Evolutionary conservation across 2,113 vertebrate genomes (phyloP).

Genomic region (Brachyhypopomus gauderio): DNA sequence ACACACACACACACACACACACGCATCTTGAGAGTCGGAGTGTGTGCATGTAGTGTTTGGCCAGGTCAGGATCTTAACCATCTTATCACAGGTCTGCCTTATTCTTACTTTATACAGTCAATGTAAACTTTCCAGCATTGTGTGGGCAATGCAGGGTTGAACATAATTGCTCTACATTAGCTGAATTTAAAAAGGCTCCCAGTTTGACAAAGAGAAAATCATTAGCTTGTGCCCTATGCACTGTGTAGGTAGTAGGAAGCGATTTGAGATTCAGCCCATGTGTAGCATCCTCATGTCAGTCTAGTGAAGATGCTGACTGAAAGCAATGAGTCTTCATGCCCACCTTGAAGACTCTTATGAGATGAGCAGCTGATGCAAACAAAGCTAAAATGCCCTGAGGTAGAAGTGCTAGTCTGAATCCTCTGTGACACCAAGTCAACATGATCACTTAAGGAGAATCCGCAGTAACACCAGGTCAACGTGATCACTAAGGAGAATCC

Average conservation of each 20-base stretch:
- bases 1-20: too few species aligned
- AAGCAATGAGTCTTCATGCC: constrained; percentile 61
- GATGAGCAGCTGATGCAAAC: too few species aligned
- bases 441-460: too few species aligned
- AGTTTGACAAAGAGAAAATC: background rate
- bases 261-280: background rate
- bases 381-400: too few species aligned
- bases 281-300: constrained; percentile 55
- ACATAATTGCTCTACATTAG: too few species aligned
- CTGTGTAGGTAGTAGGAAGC: background rate
- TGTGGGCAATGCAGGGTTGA: background rate
- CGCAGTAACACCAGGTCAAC: too few species aligned
- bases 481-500: background rate
- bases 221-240: background rate
- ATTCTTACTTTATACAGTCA: background rate
- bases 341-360: too few species aligned
- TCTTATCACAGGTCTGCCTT: background rate
- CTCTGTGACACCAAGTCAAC: background rate
- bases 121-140: background rate
- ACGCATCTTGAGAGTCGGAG: too few species aligned
- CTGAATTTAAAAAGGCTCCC: background rate
- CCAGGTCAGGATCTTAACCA: too few species aligned
- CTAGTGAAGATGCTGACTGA: constrained; percentile 54
- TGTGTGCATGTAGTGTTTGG: too few species aligned
- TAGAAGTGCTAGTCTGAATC: background rate